A percentile compares a stretch with the other conserved stretches of the same genome.
Conservation (phyloP, 2,888 invertebrate genomes). For the Ferrisia virgata region DNA sequence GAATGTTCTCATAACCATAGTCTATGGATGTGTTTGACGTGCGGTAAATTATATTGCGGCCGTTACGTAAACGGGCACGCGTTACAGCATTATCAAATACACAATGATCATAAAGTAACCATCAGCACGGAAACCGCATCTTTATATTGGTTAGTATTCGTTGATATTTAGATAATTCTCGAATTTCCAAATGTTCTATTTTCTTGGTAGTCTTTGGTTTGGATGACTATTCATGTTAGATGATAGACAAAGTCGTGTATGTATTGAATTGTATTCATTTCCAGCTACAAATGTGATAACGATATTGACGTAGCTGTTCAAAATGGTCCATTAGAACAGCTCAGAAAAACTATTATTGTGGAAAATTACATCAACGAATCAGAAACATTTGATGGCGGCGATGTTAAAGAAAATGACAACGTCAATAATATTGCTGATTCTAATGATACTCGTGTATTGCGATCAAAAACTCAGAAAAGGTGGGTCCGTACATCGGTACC, state of each 20-base stretch:
- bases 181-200: too few species aligned
- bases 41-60: conserved; percentile 72
- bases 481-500: neutral
- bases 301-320: conserved; percentile 44
- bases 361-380: conserved; percentile 33
- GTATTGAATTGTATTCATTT: neutral
- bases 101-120: conserved; percentile 66
- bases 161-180: neutral
- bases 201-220: neutral
- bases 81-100: conserved; percentile 64
- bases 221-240: neutral
- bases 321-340: conserved; percentile 46
- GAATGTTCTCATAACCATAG: conserved; percentile 65
- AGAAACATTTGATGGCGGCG: neutral
- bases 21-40: conserved; percentile 74
- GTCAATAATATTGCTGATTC: conserved; percentile 11
- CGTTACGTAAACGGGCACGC: conserved; percentile 76
- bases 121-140: conserved; percentile 73
- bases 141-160: conserved; percentile 67
- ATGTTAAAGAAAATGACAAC: conserved; percentile 39
- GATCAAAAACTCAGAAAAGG: conserved; percentile 42
- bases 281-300: conserved; percentile 47
- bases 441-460: conserved; percentile 40
- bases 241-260: neutral
- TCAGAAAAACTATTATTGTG: conserved; percentile 45